These are phyloP conservation scores for Glaucidium brasilianum DNA, from an alignment of 2,113 vertebrate species.

Conservation along the genomic window DNA sequence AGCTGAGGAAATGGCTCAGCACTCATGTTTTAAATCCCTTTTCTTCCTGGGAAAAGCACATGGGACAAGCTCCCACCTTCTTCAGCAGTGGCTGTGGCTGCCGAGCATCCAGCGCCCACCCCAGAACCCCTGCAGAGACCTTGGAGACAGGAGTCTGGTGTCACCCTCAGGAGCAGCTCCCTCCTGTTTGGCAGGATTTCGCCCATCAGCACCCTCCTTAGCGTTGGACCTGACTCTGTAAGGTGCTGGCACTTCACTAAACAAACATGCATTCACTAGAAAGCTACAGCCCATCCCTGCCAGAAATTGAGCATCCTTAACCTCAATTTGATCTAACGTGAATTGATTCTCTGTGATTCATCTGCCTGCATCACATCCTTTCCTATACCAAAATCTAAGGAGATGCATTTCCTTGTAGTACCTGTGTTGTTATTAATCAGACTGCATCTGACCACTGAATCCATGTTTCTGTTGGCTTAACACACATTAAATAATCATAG, in stretches of 20 bases:
- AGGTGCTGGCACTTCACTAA: background rate
- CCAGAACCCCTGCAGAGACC: background rate
- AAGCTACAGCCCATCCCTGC: background rate
- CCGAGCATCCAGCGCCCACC: background rate
- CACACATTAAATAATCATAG: background rate
- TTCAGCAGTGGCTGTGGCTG: accelerated
- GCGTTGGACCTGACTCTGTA: background rate
- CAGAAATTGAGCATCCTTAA: background rate
- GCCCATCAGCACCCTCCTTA: background rate
- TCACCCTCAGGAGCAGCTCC: background rate
- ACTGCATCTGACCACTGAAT: background rate
- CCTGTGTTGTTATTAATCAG: background rate
- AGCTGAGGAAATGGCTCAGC: background rate
- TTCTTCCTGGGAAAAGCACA: background rate
- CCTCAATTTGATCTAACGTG: background rate
- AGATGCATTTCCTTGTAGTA: slow-evolving; percentile 12
- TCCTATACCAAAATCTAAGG: background rate
- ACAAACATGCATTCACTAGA: background rate
- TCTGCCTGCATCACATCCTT: background rate
- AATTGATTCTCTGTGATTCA: background rate
- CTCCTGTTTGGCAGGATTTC: background rate
- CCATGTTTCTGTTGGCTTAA: background rate
- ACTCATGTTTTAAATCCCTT: background rate
- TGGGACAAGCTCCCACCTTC: background rate
- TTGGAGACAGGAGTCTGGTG: background rate